These are phyloP conservation scores for Meghimatium bilineatum DNA, from an alignment of 2,888 invertebrate species.

Conservation along the genomic window DNA sequence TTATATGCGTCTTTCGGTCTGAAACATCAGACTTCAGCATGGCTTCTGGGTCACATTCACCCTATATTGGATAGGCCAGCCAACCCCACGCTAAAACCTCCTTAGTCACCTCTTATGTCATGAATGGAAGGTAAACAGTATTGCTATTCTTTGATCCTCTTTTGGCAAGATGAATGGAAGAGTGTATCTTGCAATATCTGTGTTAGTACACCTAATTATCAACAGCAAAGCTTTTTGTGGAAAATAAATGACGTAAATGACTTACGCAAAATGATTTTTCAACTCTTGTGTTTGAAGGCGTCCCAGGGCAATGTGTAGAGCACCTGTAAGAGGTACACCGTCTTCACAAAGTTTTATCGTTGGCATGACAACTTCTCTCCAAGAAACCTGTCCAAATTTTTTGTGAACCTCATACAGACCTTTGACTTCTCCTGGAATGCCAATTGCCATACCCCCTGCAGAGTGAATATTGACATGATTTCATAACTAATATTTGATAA, in stretches of 20 bases:
- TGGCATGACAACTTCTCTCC: slow-evolving; percentile 88
- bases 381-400: slow-evolving; percentile 85
- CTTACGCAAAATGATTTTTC: slow-evolving; percentile 33
- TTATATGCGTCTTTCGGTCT: too few species aligned
- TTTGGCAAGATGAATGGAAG: too few species aligned
- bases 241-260: neutral
- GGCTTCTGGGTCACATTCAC: too few species aligned
- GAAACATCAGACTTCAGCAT: too few species aligned
- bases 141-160: too few species aligned
- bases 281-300: neutral
- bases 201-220: too few species aligned
- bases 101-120: too few species aligned
- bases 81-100: too few species aligned
- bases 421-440: slow-evolving; percentile 92
- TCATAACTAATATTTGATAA: neutral
- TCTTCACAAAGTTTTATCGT: slow-evolving; percentile 85
- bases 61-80: too few species aligned
- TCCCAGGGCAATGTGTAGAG: slow-evolving; percentile 31
- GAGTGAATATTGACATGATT: neutral
- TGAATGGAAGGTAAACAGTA: too few species aligned
- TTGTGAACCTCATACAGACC: slow-evolving; percentile 89
- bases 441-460: slow-evolving; percentile 82
- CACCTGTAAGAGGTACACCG: slow-evolving; percentile 80
- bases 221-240: too few species aligned
- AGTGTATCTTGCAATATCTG: too few species aligned